Conservation (phyloP, 2,113 vertebrate species). For the Tonatia bakeri region DNA sequence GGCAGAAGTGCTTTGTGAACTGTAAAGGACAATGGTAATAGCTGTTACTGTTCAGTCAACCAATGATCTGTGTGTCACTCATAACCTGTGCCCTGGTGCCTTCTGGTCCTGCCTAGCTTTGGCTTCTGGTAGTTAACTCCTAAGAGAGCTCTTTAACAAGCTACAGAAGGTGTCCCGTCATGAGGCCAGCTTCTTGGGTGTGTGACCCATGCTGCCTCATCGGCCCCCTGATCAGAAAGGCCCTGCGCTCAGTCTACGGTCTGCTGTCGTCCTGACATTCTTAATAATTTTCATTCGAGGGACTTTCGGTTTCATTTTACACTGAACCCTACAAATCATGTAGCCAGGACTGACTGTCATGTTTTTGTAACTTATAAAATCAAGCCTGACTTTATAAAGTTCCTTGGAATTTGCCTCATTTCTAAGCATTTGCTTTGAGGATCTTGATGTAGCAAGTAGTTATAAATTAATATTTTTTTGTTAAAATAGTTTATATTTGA, state of each 20-base stretch:
- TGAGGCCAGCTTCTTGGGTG: not conserved
- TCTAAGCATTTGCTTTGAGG: not conserved
- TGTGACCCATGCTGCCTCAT: accelerated
- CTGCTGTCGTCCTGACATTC: not conserved
- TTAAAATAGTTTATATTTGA: not conserved
- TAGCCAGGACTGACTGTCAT: not conserved
- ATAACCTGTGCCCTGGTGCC: not conserved
- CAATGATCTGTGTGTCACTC: not conserved
- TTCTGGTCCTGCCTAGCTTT: not conserved
- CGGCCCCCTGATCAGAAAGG: not conserved
- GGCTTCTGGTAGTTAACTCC: not conserved
- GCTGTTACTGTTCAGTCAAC: not conserved
- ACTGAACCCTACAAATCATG: not conserved
- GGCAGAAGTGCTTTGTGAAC: not conserved
- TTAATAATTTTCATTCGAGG: not conserved
- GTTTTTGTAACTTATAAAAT: not conserved
- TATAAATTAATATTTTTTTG: not conserved
- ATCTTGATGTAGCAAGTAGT: not conserved
- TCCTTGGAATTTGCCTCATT: constrained; percentile 7
- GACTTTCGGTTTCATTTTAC: not conserved
- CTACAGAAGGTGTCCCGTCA: not conserved
- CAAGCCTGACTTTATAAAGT: not conserved
- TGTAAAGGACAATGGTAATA: not conserved
- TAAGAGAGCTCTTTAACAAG: not conserved
- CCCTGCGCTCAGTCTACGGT: not conserved